Evolutionary conservation across 2,888 invertebrate species (phyloP), one percentile per base, ranked within the genome.

Genomic region (Alloscopus bannaensis): DNA sequence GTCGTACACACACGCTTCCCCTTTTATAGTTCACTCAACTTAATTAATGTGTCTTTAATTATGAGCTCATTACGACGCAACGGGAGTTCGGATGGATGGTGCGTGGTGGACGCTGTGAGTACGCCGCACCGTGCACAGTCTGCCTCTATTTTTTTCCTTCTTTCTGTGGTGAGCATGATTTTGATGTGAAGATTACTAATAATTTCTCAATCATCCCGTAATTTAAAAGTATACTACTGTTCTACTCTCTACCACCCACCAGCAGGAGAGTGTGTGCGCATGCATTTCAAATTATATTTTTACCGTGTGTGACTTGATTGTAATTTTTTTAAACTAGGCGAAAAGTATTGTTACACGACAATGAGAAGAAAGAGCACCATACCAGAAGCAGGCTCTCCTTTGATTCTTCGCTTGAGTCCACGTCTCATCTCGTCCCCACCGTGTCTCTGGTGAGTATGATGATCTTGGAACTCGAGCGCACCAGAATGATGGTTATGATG

Each of bases 1-100:
- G 64, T 31, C 52, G 45, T 45, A 8, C 64, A 69, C 78, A 81
- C 83, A 83, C 81, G 81, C 81, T 76, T 80, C 80, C 71, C 57
- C 50, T 57, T 45, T 62, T 6, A 42, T 62, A 18, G 42, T 50
- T 8, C 36, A 64, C 71, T 42, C 76, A 80, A 68, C 81, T 82
- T 84, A 84, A 84, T 84, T 84, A 84, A 84, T 84, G 82, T 75
- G 77, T 78, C 83, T 84, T 84, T 84, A 86, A 86, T 86, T 84
- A 86, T 82, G 81, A 84, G 77, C 84, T 86, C 84, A 84, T 84
- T 86, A 84, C 75, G 75, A 75, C 81, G 71, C 85, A 81, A 75
- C 76, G 80, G 82, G 78, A 73, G 64, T 68, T 55, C 52, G 47
- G 20, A 16, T 73, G 47, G 20, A 16, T 73, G 59, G 75, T 66